These are phyloP conservation scores for Harpagoxenus sublaevis DNA, from an alignment of 2,888 invertebrate genomes.

Conservation along the genomic window DNA sequence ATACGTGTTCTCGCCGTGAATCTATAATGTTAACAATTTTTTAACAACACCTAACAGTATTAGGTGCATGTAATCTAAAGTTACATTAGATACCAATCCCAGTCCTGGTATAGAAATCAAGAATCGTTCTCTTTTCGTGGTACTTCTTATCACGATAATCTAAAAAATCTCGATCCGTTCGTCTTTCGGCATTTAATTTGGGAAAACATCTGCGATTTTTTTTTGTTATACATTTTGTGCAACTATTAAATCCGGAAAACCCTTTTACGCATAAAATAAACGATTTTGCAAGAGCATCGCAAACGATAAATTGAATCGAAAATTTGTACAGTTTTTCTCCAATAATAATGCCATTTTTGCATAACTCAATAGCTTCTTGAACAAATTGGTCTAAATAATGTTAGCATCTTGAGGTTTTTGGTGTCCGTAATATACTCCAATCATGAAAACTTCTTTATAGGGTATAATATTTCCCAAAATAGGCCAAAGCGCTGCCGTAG, in stretches of 20 bases:
- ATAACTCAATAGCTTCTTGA: neutral
- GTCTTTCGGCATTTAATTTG: neutral
- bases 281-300: neutral
- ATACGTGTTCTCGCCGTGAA: neutral
- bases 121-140: neutral
- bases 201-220: neutral
- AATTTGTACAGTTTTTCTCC: neutral
- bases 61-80: neutral
- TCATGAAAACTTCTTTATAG: neutral
- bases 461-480: neutral
- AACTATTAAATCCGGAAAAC: neutral
- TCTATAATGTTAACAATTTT: neutral
- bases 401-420: neutral
- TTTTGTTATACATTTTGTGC: neutral
- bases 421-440: neutral
- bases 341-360: neutral
- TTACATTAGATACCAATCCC: neutral
- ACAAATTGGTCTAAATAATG: neutral
- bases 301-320: neutral
- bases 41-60: neutral
- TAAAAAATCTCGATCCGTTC: neutral
- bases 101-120: neutral
- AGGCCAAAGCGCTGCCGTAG: neutral
- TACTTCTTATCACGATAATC: neutral
- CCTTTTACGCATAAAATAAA: neutral